These are phyloP conservation scores for Trinectes maculatus DNA, from an alignment of 2,113 vertebrate genomes.

Conservation along the genomic window DNA sequence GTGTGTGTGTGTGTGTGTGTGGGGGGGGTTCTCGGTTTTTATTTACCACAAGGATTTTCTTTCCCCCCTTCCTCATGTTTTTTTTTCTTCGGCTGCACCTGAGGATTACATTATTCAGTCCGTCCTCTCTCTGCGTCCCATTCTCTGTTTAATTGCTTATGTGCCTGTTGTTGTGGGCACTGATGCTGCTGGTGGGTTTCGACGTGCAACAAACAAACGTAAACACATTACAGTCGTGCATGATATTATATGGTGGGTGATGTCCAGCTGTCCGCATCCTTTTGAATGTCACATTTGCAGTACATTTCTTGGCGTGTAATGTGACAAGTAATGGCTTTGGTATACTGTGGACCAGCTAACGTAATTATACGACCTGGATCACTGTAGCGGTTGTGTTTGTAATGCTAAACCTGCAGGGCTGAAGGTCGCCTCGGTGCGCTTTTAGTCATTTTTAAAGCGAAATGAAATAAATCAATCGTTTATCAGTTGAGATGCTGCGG, in stretches of 20 bases:
- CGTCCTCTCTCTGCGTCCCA: slow-evolving; percentile 6
- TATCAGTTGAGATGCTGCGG: background rate
- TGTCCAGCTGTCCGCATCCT: too few relatives aligned
- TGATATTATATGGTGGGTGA: background rate
- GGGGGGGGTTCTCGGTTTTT: too few relatives aligned
- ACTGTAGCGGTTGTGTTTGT: background rate
- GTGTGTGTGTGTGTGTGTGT: too few relatives aligned
- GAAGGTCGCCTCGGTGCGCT: background rate
- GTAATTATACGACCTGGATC: background rate
- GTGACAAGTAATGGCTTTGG: slow-evolving; percentile 3
- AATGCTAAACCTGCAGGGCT: background rate
- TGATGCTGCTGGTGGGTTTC: slow-evolving; percentile 1
- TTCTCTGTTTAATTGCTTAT: slow-evolving; percentile 47
- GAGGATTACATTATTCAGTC: slow-evolving; percentile 35
- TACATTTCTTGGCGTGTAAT: background rate
- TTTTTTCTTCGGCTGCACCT: slow-evolving; percentile 21
- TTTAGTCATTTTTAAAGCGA: too few relatives aligned
- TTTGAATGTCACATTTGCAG: background rate
- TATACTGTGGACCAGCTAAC: background rate
- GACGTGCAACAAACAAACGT: slow-evolving; percentile 7
- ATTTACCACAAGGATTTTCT: slow-evolving; percentile 2
- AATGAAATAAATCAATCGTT: slow-evolving; percentile 18
- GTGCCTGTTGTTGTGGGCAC: slow-evolving; percentile 20
- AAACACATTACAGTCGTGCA: background rate
- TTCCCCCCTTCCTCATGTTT: background rate